Conservation (phyloP, 2,797 vertebrate genomes). For the Tachyglossus aculeatus region DNA sequence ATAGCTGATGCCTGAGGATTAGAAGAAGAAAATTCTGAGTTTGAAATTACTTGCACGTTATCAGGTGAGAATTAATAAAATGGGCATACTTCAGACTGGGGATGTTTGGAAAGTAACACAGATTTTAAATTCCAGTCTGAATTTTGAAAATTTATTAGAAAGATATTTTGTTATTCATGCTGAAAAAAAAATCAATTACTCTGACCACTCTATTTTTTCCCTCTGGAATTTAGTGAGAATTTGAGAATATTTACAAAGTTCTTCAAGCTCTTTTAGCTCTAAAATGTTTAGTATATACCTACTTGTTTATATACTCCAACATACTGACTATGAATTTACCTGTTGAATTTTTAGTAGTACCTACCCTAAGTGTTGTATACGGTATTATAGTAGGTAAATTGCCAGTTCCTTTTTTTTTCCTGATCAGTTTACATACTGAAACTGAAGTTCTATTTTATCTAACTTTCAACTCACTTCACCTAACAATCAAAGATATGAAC, state of each 20-base stretch:
- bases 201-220: constrained; percentile 6
- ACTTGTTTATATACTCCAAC: constrained; percentile 1
- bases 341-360: constrained; percentile 10
- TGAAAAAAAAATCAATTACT: background rate
- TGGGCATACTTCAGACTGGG: background rate
- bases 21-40: background rate
- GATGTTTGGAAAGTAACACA: background rate
- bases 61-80: background rate
- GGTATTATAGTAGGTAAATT: constrained; percentile 23
- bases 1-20: background rate
- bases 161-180: background rate
- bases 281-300: constrained; percentile 3
- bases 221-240: constrained; percentile 24
- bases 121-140: background rate
- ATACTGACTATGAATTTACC: constrained; percentile 7
- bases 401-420: constrained; percentile 41
- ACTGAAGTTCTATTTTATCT: constrained; percentile 52
- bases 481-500: constrained; percentile 49
- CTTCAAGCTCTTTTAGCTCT: constrained; percentile 9
- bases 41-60: background rate
- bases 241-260: background rate
- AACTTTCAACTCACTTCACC: constrained; percentile 51
- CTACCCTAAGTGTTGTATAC: background rate
- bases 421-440: constrained; percentile 48
- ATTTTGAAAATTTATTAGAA: background rate